Percentiles rank a stretch among this genome's conserved stretches.
Evolutionary conservation across 30 jellyfish, hydroid and myxozoan genomes (phyloP).

Genomic region (Haliclystus octoradiatus): DNA sequence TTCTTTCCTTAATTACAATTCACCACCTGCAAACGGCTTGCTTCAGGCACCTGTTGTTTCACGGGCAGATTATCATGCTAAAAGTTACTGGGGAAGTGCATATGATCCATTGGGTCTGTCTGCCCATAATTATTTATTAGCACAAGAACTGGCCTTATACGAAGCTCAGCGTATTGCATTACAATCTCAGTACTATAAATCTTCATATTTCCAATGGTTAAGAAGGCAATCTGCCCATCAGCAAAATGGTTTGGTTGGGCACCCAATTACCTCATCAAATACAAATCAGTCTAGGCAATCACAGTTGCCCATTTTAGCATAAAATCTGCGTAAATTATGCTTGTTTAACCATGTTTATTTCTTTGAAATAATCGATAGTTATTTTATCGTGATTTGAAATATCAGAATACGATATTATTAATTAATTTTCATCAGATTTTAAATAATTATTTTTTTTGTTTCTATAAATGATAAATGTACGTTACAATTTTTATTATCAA

Average conservation of each 20-base stretch:
- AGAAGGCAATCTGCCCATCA: neutral
- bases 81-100: conserved; percentile 43
- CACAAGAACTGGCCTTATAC: conserved; percentile 84
- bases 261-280: neutral
- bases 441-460: no score
- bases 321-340: no score
- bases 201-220: neutral
- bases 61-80: conserved; percentile 25
- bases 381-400: no score
- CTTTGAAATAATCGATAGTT: no score
- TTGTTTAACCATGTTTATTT: no score
- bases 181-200: conserved; percentile 70
- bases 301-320: neutral
- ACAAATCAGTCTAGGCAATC: neutral
- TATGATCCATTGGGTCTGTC: conserved; percentile 73
- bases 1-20: neutral
- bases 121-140: conserved; percentile 75
- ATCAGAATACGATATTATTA: no score
- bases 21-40: conserved; percentile 22
- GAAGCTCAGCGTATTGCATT: conserved; percentile 92
- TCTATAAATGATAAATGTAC: no score
- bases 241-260: neutral
- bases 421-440: no score
- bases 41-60: conserved; percentile 29
- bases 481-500: no score